Evolutionary conservation across 2,797 vertebrate genomes (phyloP), one percentile per base, ranked within the genome.

Genomic region (Diglossa cyanea): DNA sequence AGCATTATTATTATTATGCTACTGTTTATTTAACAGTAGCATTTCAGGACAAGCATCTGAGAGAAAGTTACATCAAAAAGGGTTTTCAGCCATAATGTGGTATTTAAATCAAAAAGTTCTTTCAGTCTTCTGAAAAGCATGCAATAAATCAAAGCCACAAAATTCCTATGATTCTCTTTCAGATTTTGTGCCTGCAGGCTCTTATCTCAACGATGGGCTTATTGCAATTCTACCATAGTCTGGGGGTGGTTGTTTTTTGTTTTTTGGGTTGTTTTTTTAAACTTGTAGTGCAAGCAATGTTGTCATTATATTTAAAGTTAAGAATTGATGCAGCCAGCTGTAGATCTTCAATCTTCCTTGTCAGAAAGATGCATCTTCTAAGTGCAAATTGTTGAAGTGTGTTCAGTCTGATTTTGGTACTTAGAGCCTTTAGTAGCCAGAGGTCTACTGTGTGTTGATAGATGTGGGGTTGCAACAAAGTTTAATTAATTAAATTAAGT

Each of bases 321-420:
- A 51, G 57, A 61, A 33, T 39, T 33, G 21, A 2, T 81, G 11
- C 16, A 55, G 11, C 10, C 31, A 62, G 5, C 42, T 84, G n/a
- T n/a, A 24, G 21, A 14, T 55, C 13, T 31, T 54, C 21, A 47
- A 1, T 81, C 7, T 10, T 86, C 11, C 37, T 67, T 44, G 30
- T 57, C 57, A 76, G 48, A 65, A 66, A 84, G 54, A n/a, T 21
- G 17, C 1, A 23, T 58, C 33, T 58, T 14, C 20, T 3, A 26
- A 28, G 44, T 73, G 14, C 1, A 1, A 3, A 10, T 8, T 67
- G 30, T 11, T 7, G 1, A n/a, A 17, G 16, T 4, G 4, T 50
- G 13, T 50, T 93, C 33, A 26, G 47, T 25, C 57, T 4, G 14
- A 48, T 39, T 57, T 72, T 78, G 54, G 11, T 74, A 33, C 10